Evolutionary conservation across 2,113 vertebrate species (phyloP).

Genomic region (Panthera uncia): DNA sequence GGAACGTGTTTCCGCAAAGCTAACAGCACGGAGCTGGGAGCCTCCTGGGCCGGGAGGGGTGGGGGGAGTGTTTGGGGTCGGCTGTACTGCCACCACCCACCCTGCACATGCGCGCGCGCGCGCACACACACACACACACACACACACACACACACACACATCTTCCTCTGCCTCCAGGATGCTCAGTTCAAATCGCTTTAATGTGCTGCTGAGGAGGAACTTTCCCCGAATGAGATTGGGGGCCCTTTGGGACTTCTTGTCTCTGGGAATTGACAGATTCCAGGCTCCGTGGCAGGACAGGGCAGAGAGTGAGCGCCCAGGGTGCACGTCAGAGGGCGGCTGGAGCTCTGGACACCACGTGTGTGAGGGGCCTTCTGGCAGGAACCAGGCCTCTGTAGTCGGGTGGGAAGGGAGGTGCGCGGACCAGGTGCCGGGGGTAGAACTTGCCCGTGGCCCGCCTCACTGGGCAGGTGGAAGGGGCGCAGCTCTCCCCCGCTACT

Average conservation of each 20-base stretch:
- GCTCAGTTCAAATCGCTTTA: background rate
- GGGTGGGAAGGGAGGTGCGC: background rate
- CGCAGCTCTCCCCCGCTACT: rapidly evolving
- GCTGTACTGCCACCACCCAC: background rate
- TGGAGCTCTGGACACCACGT: rapidly evolving
- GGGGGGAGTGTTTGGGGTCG: background rate
- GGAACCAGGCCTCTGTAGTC: background rate
- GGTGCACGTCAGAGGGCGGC: background rate
- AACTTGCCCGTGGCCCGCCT: background rate
- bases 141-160: background rate
- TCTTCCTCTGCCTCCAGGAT: background rate
- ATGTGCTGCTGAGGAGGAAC: background rate
- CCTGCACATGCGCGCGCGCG: background rate
- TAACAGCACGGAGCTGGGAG: background rate
- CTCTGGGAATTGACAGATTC: background rate
- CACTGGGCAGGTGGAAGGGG: too few species aligned
- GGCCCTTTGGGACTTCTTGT: too few species aligned
- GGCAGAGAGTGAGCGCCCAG: rapidly evolving
- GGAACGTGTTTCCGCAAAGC: background rate
- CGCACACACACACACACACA: too few species aligned
- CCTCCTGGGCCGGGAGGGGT: too few species aligned
- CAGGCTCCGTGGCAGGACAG: rapidly evolving
- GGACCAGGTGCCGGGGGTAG: rapidly evolving
- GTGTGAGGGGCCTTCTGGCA: background rate
- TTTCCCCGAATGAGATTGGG: rapidly evolving